Evolutionary conservation across 2,113 vertebrate genomes (phyloP).

Genomic region (Ploceus nigricollis): DNA sequence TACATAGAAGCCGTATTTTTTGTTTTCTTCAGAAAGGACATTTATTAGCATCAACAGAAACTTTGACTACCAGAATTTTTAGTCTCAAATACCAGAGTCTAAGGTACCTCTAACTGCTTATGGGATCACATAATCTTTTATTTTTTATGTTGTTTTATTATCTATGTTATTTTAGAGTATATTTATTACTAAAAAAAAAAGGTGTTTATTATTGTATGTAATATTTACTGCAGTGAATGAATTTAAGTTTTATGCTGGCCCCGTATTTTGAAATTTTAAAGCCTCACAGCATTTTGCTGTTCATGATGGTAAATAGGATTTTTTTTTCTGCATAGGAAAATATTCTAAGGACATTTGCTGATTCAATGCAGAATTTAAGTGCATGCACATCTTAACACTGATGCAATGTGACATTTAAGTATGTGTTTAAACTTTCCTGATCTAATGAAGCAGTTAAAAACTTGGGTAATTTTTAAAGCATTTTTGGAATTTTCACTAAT

Average conservation of each 20-base stretch:
- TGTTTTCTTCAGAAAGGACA: background rate
- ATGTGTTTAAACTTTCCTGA: background rate
- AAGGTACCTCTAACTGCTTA: background rate
- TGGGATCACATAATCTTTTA: background rate
- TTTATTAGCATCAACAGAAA: background rate
- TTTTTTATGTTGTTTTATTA: background rate
- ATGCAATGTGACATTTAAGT: background rate
- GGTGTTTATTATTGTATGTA: background rate
- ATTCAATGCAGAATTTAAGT: background rate
- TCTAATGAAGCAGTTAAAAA: background rate
- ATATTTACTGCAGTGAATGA: background rate
- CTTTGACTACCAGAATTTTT: background rate
- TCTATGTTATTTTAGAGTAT: background rate
- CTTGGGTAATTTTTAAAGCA: background rate
- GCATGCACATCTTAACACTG: background rate
- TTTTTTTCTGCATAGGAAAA: background rate
- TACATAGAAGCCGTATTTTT: background rate
- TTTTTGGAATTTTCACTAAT: background rate
- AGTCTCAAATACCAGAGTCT: background rate
- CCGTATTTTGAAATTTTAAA: background rate
- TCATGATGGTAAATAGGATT: background rate
- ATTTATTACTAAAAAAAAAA: background rate
- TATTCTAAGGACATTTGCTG: background rate
- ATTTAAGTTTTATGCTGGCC: background rate
- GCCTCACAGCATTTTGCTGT: background rate